Base-by-base conservation (phyloP, 2,888 invertebrate species). In the Drosophila incognita region DNA sequence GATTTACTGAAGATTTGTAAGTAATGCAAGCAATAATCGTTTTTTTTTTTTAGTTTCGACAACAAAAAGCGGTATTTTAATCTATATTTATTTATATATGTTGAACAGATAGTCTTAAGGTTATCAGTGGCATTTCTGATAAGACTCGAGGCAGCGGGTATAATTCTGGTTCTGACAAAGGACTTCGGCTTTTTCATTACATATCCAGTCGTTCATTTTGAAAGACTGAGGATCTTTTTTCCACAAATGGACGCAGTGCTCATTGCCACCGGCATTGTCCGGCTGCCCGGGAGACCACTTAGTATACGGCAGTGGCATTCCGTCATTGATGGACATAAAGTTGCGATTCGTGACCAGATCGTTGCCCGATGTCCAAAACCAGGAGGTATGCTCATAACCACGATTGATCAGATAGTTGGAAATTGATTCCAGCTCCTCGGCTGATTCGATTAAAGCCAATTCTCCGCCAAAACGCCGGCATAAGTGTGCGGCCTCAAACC, bases 331-430 rank as follows among this genome's bases (percentile, higher is more conserved):
- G 0, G 74, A 74, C 1, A 1, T 0, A 36, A 62, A 74, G 0
- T 42, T 3, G 35, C 38, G 24, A 13, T 46, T 36, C 1, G 0
- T 0, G 0, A 15, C 42, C 11, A 62, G 42, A 69, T 69, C 56
- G 24, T 74, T 77, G 21, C 76, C 74, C 1, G 69, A 69, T 42
- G 48, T 76, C 74, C 78, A 76, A 27, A 69, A 15, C 61, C 36
- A 35, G 24, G 4, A 4, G 4, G 1, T 27, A 2, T 7, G 8
- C 2, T 21, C 54, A 38, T 33, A 58, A 1, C 53, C 58, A 1
- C 42, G 10, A 6, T 0, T 8, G 2, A 57, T 6, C 3, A 76
- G 59, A 56, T 63, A 63, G 4, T 18, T 4, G 5, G 64, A 62
- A 15, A 77, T 7, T 1, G 0, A 1, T 0, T 10, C 7, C 54